A percentile compares a stretch with the other conserved stretches of the same genome.
phyloP scores from a whole-genome alignment of 1,140 invertebrate species.

The Achroia grisella region DNA sequence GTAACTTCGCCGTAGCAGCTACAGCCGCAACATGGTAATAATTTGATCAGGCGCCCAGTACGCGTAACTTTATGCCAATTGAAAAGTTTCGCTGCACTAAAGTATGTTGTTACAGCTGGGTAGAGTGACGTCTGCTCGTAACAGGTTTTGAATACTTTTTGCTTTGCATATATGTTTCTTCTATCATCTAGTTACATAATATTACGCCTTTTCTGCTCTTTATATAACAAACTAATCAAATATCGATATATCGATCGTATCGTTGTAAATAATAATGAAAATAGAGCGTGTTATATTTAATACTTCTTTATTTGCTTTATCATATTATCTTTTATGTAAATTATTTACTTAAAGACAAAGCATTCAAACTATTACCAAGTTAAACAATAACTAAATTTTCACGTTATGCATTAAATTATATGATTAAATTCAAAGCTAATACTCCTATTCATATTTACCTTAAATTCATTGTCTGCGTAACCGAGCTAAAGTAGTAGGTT shows the following conservation, averaged over 20 bases:
- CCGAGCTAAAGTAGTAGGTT: background rate
- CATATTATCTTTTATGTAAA: too few species aligned
- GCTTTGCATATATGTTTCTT: constrained; percentile 9
- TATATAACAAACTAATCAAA: background rate
- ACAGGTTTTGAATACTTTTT: constrained; percentile 17
- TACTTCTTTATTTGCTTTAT: too few species aligned
- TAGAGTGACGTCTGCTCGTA: constrained; percentile 36
- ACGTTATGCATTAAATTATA: too few species aligned
- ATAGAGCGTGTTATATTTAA: background rate
- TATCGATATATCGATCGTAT: background rate
- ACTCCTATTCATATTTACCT: background rate
- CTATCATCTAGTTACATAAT: background rate
- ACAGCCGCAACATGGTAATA: constrained; percentile 60
- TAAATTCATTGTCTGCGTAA: background rate
- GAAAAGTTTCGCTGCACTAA: constrained; percentile 59
- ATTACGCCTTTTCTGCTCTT: background rate
- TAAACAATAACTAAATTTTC: too few species aligned
- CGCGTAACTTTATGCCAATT: constrained; percentile 63
- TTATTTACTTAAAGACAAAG: too few species aligned
- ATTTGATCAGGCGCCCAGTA: constrained; percentile 63
- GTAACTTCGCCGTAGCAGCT: background rate
- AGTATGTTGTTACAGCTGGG: constrained; percentile 53
- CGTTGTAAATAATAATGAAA: background rate
- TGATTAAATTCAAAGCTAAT: background rate
- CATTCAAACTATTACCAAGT: too few species aligned